Conservation (phyloP, 2,888 invertebrate genomes). For the Lydus trimaculatus region DNA sequence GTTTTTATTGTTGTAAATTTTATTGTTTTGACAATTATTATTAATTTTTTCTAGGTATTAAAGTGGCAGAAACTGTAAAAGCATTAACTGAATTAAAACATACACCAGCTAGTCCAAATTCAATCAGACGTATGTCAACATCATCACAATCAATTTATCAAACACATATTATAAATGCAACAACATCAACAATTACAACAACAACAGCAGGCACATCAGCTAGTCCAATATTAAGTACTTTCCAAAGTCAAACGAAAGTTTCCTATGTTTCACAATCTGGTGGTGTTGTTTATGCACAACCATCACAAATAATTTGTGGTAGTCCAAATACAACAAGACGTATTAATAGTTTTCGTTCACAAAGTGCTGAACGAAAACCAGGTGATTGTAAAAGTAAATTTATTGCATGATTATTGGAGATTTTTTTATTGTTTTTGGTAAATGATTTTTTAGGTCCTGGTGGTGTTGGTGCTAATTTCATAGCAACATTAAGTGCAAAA, state of each 20-base stretch:
- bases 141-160: constrained; percentile 55
- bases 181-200: constrained; percentile 41
- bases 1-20: not conserved
- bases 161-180: constrained; percentile 32
- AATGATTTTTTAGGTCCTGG: constrained; percentile 54
- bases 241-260: constrained; percentile 54
- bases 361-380: constrained; percentile 68
- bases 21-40: not conserved
- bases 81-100: constrained; percentile 85
- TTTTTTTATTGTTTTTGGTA: not conserved
- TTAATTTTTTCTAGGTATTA: constrained; percentile 59
- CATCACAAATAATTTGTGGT: constrained; percentile 61
- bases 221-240: constrained; percentile 55
- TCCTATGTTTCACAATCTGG: constrained; percentile 58
- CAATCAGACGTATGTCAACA: constrained; percentile 66
- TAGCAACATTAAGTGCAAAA: constrained; percentile 76
- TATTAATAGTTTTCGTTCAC: constrained; percentile 65
- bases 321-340: constrained; percentile 64
- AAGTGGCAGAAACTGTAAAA: constrained; percentile 87
- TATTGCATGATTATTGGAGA: not conserved
- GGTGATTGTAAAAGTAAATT: constrained; percentile 54
- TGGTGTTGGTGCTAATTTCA: constrained; percentile 70
- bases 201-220: not conserved
- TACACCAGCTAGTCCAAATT: constrained; percentile 85
- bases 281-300: constrained; percentile 65